Conservation (phyloP, 53 echinoderm and acorn worm species). For the Echinarachnius parma region DNA sequence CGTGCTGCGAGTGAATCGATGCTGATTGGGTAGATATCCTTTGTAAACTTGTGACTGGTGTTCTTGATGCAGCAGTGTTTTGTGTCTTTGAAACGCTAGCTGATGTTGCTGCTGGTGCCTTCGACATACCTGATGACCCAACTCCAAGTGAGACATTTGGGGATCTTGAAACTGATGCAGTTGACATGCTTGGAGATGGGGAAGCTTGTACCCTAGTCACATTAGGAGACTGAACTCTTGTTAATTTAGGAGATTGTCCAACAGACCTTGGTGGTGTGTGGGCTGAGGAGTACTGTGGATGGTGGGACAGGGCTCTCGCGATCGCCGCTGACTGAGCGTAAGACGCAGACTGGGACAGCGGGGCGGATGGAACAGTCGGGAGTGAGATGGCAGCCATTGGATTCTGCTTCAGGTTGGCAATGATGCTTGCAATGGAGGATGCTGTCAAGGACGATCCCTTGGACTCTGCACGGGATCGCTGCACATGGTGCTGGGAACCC, state of each 20-base stretch:
- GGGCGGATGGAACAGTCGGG: constrained; percentile 3
- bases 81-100: too few relatives aligned
- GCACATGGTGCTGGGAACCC: neutral
- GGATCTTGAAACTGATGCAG: too few relatives aligned
- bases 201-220: too few relatives aligned
- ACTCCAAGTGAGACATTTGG: too few relatives aligned
- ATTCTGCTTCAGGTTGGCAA: constrained; percentile 35
- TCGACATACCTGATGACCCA: too few relatives aligned
- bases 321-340: neutral
- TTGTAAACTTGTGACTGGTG: too few relatives aligned
- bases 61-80: too few relatives aligned
- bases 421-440: constrained; percentile 21
- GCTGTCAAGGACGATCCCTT: constrained; percentile 20
- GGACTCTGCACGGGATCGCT: neutral
- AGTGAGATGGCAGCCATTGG: constrained; percentile 32
- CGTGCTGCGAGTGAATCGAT: too few relatives aligned
- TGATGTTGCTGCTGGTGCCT: too few relatives aligned
- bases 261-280: too few relatives aligned
- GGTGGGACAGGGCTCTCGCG: constrained; percentile 10
- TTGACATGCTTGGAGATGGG: neutral
- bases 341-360: constrained; percentile 1
- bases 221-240: neutral
- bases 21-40: too few relatives aligned
- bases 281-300: too few relatives aligned
- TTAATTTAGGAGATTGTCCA: neutral